Evolutionary conservation across 2,113 vertebrate species (phyloP), one percentile per base, ranked within the genome.

Genomic region (Butorides virescens): DNA sequence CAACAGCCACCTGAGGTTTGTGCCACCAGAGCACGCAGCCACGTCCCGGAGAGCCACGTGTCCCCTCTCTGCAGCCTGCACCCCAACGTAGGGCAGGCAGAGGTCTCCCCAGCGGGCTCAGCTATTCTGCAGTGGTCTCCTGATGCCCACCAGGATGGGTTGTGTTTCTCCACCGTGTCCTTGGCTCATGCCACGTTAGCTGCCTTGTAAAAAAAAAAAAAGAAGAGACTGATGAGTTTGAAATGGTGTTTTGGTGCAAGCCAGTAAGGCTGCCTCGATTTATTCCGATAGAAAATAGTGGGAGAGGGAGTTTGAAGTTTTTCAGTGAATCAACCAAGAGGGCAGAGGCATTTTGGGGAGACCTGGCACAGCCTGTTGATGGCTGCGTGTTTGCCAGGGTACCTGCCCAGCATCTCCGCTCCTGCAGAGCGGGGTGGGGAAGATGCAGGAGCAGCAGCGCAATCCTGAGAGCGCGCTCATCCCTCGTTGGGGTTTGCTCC

Each of bases 11-110:
- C 62, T 23, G 59, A 47, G 39, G 10, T 56, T 63, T 29, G 61
- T 39, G 72, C 16, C 72, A n/a, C 32, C 0, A 1, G 62, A 13
- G 62, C 80, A 16, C 12, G 3, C 52, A n/a, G 58, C 63, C 32
- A 2, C 20, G 76, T 49, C 58, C 58, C 59, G 0, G 0, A 11
- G 67, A 34, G 67, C 73, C 49, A 7, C 1, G 0, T 16, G 59
- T 37, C 46, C 18, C 46, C 47, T 61, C 46, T 42, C 37, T 37
- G 58, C 50, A 59, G 34, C 26, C 44, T 4, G 42, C 9, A 15
- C 21, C 62, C 32, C 68, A 10, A 55, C 12, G 59, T 4, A 1
- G 5, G 44, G 56, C 63, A 53, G n/a, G 19, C n/a, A 73, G 52
- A 23, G 34, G 7, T 7, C 61, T 52, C 34, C 81, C 72, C 61